phyloP scores from a whole-genome alignment of 2,888 invertebrate species.

The Hecatera dysodea region DNA sequence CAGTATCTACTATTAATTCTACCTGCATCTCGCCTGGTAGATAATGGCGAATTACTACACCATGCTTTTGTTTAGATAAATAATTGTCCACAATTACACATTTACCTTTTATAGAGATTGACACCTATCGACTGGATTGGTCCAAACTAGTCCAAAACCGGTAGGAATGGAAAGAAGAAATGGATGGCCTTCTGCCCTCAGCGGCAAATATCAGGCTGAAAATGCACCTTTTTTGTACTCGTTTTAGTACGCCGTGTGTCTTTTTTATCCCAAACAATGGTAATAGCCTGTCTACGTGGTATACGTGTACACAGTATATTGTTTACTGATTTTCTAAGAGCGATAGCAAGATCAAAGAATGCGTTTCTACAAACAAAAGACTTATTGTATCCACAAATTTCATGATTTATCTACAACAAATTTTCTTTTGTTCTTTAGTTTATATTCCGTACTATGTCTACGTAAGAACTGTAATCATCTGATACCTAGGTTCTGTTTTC shows the following conservation, averaged over 20 bases:
- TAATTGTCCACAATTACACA: too few species aligned
- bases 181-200: too few species aligned
- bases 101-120: too few species aligned
- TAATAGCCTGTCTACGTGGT: background rate
- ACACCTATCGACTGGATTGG: too few species aligned
- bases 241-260: background rate
- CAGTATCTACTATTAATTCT: too few species aligned
- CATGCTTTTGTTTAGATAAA: too few species aligned
- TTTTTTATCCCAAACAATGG: slow-evolving; percentile 10
- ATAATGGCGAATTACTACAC: too few species aligned
- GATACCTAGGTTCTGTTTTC: slow-evolving; percentile 1
- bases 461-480: slow-evolving; percentile 24
- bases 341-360: slow-evolving; percentile 36
- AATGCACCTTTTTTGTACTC: too few species aligned
- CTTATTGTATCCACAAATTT: slow-evolving; percentile 24
- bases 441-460: slow-evolving; percentile 14
- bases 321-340: slow-evolving; percentile 35
- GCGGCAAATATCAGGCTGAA: too few species aligned
- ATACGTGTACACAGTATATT: slow-evolving; percentile 10
- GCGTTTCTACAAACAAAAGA: slow-evolving; percentile 29
- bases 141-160: too few species aligned
- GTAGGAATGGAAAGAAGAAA: too few species aligned
- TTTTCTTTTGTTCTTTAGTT: slow-evolving; percentile 40
- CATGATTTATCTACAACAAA: slow-evolving; percentile 26
- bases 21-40: too few species aligned